These are phyloP conservation scores for Lymantria dispar DNA, from an alignment of 2,888 invertebrate genomes.

Conservation along the genomic window DNA sequence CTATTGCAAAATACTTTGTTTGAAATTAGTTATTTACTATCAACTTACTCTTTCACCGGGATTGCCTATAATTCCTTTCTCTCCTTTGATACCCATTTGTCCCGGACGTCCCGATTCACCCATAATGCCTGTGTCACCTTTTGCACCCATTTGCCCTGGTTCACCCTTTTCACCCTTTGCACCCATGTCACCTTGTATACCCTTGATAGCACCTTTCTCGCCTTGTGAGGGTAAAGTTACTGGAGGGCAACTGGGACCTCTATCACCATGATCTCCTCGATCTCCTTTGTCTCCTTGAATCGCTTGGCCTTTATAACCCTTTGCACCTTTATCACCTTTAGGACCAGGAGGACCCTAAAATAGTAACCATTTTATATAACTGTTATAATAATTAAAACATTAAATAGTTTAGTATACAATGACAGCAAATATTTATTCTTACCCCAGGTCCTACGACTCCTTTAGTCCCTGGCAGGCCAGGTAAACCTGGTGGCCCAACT, in stretches of 20 bases:
- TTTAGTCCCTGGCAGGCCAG: slow-evolving; percentile 82
- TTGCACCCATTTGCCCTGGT: slow-evolving; percentile 83
- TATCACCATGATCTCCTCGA: slow-evolving; percentile 78
- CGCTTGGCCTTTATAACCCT: slow-evolving; percentile 81
- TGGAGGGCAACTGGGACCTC: slow-evolving; percentile 67
- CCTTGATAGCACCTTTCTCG: slow-evolving; percentile 67
- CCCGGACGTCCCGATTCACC: slow-evolving; percentile 88
- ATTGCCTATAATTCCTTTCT: slow-evolving; percentile 93
- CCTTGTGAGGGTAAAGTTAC: slow-evolving; percentile 48
- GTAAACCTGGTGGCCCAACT: slow-evolving; percentile 84
- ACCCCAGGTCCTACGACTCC: slow-evolving; percentile 85
- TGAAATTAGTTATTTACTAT: neutral
- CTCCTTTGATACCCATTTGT: slow-evolving; percentile 87
- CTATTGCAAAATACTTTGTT: neutral
- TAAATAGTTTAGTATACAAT: too few relatives aligned
- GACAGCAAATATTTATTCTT: slow-evolving; percentile 19
- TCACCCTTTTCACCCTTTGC: slow-evolving; percentile 84
- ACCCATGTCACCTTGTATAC: slow-evolving; percentile 77
- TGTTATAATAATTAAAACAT: too few relatives aligned
- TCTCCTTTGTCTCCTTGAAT: slow-evolving; percentile 84
- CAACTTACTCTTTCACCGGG: slow-evolving; percentile 89
- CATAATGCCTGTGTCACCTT: slow-evolving; percentile 86
- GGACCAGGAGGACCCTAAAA: slow-evolving; percentile 85
- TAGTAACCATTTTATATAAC: neutral
- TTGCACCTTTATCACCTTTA: slow-evolving; percentile 87